Evolutionary conservation across 2,888 invertebrate species (phyloP), one percentile per base, ranked within the genome.

Genomic region (Poecilus cupreus): DNA sequence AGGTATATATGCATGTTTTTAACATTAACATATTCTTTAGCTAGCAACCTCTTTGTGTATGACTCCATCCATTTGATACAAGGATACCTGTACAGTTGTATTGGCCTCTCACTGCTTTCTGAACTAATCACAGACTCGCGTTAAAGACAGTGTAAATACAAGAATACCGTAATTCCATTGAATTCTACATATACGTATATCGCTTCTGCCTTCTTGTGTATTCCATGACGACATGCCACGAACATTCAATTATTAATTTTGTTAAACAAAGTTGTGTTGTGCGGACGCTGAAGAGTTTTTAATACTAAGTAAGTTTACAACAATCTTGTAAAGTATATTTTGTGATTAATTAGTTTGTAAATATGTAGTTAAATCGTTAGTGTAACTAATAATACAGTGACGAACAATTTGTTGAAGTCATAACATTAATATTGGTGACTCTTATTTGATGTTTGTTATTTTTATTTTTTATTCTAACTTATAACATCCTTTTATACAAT

Each of bases 221-320:
- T 32, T 13, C 10, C 22, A 70, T 79, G 70, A 79, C 70, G 49
- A 18, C 46, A 70, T 79, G 51, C 49, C 32, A 51, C 70, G 70
- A 49, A 51, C 46, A 51, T 79, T 64, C 79, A 79, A 70, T 70
- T 57, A 60, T 77, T 70, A 70, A 70, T 51, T 79, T 79, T 79
- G 78, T 46, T 78, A 64, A 78, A 78, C 60, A 64, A 78, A 78
- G 26, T 64, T 43, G 78, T 78, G 64, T 32, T 77, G 51, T 49
- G 54, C 13, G 13, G 20, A 16, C 49, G 37, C 32, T 70, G 10
- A 20, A 39, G 39, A 70, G 10, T 10, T 68, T 18, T 3, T 64
- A 18, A 22, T 10, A 39, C 10, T 16, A 70, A 8, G 70, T 70
- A 70, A 39, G 70, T 70, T 70, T 18, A n/a, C n/a, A n/a, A n/a